Conservation (phyloP, 2,113 vertebrate genomes). For the Nothobranchius furzeri region DNA sequence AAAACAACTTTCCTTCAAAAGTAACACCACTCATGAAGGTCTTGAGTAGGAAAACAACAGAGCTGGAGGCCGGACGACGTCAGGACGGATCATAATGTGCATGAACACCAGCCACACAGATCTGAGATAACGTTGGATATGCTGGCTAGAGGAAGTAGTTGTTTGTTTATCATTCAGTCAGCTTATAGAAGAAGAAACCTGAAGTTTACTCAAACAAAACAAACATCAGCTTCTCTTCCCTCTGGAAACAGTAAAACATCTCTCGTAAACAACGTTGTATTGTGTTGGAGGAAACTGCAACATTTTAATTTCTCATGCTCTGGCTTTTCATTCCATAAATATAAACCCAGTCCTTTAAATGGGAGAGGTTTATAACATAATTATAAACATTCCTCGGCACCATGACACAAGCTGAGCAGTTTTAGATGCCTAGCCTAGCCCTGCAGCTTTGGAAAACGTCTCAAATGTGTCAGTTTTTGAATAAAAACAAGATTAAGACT, state of each 20-base stretch:
- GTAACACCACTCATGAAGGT: conserved; percentile 15
- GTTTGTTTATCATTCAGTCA: conserved; percentile 43
- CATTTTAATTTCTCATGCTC: conserved; percentile 28
- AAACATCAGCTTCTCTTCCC: conserved; percentile 17
- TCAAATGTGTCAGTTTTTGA: conserved; percentile 42
- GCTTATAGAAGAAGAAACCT: conserved; percentile 11
- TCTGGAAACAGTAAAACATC: conserved; percentile 14
- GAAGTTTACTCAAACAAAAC: conserved; percentile 33
- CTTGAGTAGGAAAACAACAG: conserved; percentile 23
- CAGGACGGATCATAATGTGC: conserved; percentile 15
- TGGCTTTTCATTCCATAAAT: conserved; percentile 44
- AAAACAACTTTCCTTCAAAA: conserved; percentile 36
- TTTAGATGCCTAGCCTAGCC: conserved; percentile 33
- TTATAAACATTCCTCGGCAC: conserved; percentile 54
- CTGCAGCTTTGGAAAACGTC: conserved; percentile 28
- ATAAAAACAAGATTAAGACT: conserved; percentile 23
- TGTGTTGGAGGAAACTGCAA: conserved; percentile 5
- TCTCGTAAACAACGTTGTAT: conserved; percentile 30
- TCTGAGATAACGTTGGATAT: conserved; percentile 32
- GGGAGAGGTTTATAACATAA: conserved; percentile 62
- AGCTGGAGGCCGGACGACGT: conserved; percentile 23
- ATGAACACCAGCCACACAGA: conserved; percentile 47
- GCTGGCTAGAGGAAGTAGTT: conserved; percentile 39
- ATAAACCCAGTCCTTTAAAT: conserved; percentile 43
- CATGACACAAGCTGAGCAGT: conserved; percentile 46